Conservation (phyloP, 2,113 vertebrate species). For the Paramisgurnus dabryanus region DNA sequence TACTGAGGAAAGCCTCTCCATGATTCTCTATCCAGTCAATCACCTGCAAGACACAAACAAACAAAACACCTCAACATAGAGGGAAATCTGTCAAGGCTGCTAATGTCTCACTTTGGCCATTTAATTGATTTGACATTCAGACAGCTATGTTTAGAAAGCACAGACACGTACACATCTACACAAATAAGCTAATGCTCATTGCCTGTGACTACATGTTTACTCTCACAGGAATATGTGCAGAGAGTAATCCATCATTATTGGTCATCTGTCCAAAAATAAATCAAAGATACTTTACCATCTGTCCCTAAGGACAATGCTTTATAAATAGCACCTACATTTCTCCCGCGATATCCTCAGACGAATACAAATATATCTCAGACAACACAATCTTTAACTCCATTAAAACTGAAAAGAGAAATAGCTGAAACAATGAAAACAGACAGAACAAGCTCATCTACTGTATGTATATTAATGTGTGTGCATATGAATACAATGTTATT, state of each 20-base stretch:
- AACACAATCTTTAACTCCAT: constrained; percentile 7
- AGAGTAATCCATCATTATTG: constrained; percentile 27
- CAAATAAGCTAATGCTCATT: constrained; percentile 11
- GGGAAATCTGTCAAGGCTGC: background rate
- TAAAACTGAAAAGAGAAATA: background rate
- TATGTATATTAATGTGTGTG: too few species aligned
- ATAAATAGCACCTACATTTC: constrained; percentile 32
- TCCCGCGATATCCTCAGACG: constrained; percentile 9
- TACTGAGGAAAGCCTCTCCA: constrained; percentile 97
- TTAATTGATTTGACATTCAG: background rate
- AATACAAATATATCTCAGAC: constrained; percentile 28
- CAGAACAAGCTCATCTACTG: background rate
- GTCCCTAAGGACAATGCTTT: constrained; percentile 24
- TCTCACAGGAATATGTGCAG: background rate
- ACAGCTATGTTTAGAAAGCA: background rate
- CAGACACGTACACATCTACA: background rate
- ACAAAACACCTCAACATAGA: background rate
- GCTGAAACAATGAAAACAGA: background rate
- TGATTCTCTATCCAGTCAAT: constrained; percentile 99
- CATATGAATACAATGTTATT: too few species aligned
- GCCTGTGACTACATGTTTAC: background rate
- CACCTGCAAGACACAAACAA: constrained; percentile 74
- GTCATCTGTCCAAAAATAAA: constrained; percentile 40
- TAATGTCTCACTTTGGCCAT: background rate
- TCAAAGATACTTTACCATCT: constrained; percentile 32